Conservation (phyloP, 2,113 vertebrate species). For the Solenodon paradoxus region DNA sequence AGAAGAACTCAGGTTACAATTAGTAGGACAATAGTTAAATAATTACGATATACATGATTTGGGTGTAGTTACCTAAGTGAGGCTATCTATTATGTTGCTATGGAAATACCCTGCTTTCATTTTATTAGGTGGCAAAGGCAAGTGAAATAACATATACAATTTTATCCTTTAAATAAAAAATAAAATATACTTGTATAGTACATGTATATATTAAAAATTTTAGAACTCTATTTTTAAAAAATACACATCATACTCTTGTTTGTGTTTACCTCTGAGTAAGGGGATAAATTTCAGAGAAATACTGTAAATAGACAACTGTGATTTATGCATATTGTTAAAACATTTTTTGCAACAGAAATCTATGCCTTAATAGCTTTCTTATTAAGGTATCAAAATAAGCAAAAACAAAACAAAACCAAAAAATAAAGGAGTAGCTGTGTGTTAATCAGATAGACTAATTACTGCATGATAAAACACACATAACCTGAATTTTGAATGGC, state of each 20-base stretch:
- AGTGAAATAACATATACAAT: not conserved
- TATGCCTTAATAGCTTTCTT: not conserved
- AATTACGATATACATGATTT: not conserved
- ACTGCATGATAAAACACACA: not conserved
- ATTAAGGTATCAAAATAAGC: not conserved
- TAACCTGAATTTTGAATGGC: not conserved
- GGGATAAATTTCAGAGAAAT: not conserved
- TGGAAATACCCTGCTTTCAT: not conserved
- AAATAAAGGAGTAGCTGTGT: no score
- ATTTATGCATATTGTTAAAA: not conserved
- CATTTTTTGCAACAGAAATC: not conserved
- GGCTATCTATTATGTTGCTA: not conserved
- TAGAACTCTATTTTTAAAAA: not conserved
- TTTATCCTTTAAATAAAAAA: not conserved
- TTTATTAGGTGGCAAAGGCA: not conserved
- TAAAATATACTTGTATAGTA: not conserved
- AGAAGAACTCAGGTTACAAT: not conserved
- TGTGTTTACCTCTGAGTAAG: not conserved
- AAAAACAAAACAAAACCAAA: not conserved
- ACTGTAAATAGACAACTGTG: not conserved
- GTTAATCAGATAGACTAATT: not conserved
- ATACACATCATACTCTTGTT: not conserved
- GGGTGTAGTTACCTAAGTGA: not conserved
- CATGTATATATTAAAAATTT: not conserved
- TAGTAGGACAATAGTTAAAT: not conserved